These are phyloP conservation scores for Epistrophe eligans DNA, from an alignment of 2,888 invertebrate species.

Conservation along the genomic window DNA sequence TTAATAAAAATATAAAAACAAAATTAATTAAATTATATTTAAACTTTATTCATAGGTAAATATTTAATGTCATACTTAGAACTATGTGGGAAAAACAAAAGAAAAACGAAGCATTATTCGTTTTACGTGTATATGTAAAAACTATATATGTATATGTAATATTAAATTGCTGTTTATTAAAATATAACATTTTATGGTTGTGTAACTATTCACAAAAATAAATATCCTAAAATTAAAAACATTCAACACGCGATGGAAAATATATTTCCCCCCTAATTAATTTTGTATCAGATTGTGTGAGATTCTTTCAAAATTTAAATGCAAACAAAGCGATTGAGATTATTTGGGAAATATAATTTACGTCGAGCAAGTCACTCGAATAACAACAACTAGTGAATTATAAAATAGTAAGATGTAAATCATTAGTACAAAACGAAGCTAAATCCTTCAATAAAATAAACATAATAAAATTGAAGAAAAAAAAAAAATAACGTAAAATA, in stretches of 20 bases:
- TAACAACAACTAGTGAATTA: slow-evolving; percentile 53
- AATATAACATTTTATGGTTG: slow-evolving; percentile 58
- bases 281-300: not conserved
- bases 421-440: slow-evolving; percentile 62
- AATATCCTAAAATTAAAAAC: slow-evolving; percentile 46
- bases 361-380: slow-evolving; percentile 32
- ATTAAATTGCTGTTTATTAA: slow-evolving; percentile 51
- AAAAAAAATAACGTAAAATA: slow-evolving; percentile 19
- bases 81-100: slow-evolving; percentile 37
- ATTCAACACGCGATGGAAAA: slow-evolving; percentile 35
- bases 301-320: not conserved
- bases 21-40: slow-evolving; percentile 55
- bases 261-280: slow-evolving; percentile 49
- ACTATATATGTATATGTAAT: slow-evolving; percentile 23
- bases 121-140: slow-evolving; percentile 38
- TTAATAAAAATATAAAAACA: slow-evolving; percentile 22
- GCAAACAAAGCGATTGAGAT: not conserved
- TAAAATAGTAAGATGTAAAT: slow-evolving; percentile 66
- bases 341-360: slow-evolving; percentile 38
- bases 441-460: slow-evolving; percentile 41
- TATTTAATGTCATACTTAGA: slow-evolving; percentile 64
- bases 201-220: slow-evolving; percentile 67
- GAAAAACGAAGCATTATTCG: slow-evolving; percentile 44
- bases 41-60: slow-evolving; percentile 66
- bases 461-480: slow-evolving; percentile 54